Percentiles rank a stretch among this genome's conserved stretches.
Conservation (phyloP, 2,888 invertebrate species). For the Lysandra coridon region DNA sequence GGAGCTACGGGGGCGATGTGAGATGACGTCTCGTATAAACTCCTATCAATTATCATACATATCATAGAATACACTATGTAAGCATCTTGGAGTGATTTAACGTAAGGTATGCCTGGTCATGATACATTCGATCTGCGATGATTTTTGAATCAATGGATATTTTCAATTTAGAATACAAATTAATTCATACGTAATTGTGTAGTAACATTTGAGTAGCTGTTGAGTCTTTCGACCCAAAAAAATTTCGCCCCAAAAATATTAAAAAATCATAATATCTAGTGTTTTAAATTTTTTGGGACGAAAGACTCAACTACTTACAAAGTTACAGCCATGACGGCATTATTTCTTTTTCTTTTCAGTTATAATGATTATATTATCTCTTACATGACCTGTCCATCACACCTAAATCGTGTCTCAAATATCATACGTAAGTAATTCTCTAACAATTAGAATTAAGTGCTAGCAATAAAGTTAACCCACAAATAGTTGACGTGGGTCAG, state of each 20-base stretch:
- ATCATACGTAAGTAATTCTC: neutral
- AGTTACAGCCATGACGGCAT: too few relatives aligned
- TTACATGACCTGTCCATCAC: neutral
- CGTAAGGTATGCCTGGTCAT: neutral
- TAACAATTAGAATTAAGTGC: conserved; percentile 12
- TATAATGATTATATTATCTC: too few relatives aligned
- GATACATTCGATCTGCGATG: neutral
- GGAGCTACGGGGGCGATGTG: neutral
- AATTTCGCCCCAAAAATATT: too few relatives aligned
- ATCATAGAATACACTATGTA: neutral
- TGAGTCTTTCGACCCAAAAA: too few relatives aligned
- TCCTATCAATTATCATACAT: neutral
- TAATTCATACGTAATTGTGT: too few relatives aligned
- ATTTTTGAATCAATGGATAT: too few relatives aligned
- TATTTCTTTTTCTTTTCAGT: too few relatives aligned
- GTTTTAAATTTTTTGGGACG: too few relatives aligned
- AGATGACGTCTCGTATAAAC: neutral
- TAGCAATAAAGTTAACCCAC: conserved; percentile 10
- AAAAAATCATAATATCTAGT: too few relatives aligned
- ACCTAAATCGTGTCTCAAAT: neutral
- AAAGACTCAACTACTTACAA: too few relatives aligned
- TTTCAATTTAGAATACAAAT: too few relatives aligned
- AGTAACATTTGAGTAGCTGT: too few relatives aligned
- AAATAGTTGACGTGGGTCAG: conserved; percentile 25
- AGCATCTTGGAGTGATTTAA: neutral